Conservation (phyloP, 2,113 vertebrate genomes). For the Myocastor coypus region DNA sequence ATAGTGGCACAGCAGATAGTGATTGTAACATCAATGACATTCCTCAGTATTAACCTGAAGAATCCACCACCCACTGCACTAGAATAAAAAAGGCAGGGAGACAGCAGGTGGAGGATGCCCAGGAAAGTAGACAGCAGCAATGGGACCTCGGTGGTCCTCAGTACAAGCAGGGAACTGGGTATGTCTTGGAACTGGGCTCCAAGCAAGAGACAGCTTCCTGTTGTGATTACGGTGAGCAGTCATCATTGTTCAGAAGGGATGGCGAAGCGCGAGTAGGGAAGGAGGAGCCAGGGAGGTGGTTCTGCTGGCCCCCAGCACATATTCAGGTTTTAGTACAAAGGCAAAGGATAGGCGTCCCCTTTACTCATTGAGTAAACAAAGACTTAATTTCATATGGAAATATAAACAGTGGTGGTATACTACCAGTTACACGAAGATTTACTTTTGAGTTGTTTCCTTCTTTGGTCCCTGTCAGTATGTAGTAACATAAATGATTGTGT, state of each 20-base stretch:
- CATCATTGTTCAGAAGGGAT: background rate
- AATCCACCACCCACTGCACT: background rate
- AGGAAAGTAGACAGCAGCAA: background rate
- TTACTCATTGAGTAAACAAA: conserved; percentile 18
- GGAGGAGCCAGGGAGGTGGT: background rate
- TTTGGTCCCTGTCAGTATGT: background rate
- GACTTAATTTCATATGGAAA: background rate
- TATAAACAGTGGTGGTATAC: background rate
- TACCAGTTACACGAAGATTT: conserved; percentile 38
- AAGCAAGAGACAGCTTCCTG: background rate
- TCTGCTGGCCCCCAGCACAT: background rate
- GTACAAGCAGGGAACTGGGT: background rate
- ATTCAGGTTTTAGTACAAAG: background rate
- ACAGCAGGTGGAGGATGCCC: background rate
- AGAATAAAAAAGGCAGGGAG: background rate
- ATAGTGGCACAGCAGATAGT: background rate
- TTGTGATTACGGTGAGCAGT: background rate
- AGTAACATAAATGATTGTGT: conserved; percentile 46
- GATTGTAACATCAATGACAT: background rate
- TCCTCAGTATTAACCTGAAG: background rate
- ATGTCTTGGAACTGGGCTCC: background rate
- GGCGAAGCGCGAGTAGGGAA: background rate
- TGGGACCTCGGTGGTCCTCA: background rate
- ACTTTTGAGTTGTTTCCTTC: background rate
- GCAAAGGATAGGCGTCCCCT: background rate